Conservation (phyloP, 2,888 invertebrate genomes). For the Globia sparganii region DNA sequence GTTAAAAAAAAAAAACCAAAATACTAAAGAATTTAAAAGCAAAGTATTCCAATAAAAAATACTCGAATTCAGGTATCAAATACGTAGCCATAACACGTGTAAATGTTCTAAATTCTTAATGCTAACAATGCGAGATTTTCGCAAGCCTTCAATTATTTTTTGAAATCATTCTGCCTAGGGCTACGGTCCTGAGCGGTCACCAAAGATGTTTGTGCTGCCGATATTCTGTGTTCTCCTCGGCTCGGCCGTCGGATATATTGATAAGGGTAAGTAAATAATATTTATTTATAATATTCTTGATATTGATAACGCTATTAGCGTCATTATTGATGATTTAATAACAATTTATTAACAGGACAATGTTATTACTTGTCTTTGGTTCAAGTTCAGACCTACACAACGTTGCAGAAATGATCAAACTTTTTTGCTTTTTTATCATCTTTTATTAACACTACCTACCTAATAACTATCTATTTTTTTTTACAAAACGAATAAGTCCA, state of each 20-base stretch:
- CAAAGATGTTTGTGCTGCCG: constrained; percentile 72
- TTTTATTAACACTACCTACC: background rate
- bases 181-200: constrained; percentile 69
- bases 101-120: background rate
- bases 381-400: constrained; percentile 22
- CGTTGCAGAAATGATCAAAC: background rate
- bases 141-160: constrained; percentile 20
- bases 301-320: background rate
- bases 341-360: constrained; percentile 6
- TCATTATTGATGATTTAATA: background rate
- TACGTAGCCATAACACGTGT: constrained; percentile 1
- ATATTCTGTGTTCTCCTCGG: constrained; percentile 78
- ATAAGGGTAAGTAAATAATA: constrained; percentile 78
- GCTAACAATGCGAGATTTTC: constrained; percentile 20
- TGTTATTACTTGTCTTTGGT: background rate
- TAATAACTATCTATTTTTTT: background rate
- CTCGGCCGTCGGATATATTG: constrained; percentile 74
- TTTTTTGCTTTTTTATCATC: background rate
- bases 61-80: background rate
- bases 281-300: constrained; percentile 34
- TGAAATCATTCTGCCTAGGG: constrained; percentile 72
- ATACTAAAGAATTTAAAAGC: background rate
- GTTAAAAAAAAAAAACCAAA: background rate
- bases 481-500: background rate
- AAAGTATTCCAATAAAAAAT: background rate